Evolutionary conservation across 2,113 vertebrate genomes (phyloP).

Genomic region (Aphyosemion australe): DNA sequence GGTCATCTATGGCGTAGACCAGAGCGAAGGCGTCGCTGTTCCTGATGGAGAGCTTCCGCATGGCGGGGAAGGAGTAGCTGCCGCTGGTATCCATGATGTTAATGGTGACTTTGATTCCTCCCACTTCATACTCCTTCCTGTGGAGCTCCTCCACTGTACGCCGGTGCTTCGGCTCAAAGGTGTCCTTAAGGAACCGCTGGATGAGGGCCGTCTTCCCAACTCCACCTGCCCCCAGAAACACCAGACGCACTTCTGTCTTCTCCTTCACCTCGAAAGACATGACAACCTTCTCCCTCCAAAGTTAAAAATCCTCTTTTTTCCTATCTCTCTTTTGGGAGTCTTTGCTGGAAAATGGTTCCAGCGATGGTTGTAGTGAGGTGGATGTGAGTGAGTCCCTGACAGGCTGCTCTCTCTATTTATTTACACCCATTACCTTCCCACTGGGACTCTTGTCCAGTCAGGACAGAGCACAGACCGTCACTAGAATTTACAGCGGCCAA

Average conservation of each 20-base stretch:
- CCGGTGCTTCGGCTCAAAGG: constrained; percentile 88
- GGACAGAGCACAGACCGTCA: constrained; percentile 2
- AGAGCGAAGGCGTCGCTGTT: constrained; percentile 90
- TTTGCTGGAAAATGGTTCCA: neutral
- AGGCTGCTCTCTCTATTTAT: constrained; percentile 62
- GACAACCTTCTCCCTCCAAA: neutral
- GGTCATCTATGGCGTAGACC: constrained; percentile 88
- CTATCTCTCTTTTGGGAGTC: neutral
- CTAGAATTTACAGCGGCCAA: constrained; percentile 46
- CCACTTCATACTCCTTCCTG: constrained; percentile 87
- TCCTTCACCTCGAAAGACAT: constrained; percentile 86
- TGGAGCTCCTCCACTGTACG: constrained; percentile 92
- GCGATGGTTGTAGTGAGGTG: constrained; percentile 7
- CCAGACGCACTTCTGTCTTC: constrained; percentile 86
- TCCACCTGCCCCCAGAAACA: constrained; percentile 88
- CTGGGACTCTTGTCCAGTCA: constrained; percentile 56
- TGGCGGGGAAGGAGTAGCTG: constrained; percentile 92
- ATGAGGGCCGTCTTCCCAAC: constrained; percentile 91
- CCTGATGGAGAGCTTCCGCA: constrained; percentile 91
- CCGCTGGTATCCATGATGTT: constrained; percentile 93
- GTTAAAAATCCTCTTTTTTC: neutral
- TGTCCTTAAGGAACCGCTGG: constrained; percentile 87
- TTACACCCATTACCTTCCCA: constrained; percentile 34
- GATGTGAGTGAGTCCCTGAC: constrained; percentile 32
- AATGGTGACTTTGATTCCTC: constrained; percentile 83